A percentile compares a stretch with the other conserved stretches of the same genome.
Conservation (phyloP, 1,140 invertebrate species). For the Habropoda laboriosa region DNA sequence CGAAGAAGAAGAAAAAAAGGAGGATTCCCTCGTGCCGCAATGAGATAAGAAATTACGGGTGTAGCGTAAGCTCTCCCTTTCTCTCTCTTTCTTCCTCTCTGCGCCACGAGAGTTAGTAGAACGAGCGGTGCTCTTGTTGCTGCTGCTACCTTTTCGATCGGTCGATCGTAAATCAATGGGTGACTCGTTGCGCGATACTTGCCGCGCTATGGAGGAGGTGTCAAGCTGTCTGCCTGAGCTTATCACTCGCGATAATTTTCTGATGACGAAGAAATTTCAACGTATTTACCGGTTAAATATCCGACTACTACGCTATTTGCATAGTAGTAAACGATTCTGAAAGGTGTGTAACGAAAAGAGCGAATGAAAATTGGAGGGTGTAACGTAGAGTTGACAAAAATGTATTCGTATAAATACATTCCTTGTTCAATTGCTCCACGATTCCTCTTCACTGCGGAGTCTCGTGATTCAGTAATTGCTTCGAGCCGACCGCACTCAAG, state of each 20-base stretch:
- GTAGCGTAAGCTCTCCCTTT: background rate
- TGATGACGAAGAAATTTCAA: background rate
- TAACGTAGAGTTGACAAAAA: background rate
- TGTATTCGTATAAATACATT: too few species aligned
- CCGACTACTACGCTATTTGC: too few species aligned
- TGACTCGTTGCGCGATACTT: background rate
- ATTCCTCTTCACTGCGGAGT: constrained; percentile 17
- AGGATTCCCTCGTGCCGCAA: background rate
- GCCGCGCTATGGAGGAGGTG: background rate
- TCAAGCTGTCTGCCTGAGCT: background rate
- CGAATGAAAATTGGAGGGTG: background rate
- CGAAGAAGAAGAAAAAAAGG: background rate
- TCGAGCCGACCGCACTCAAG: too few species aligned
- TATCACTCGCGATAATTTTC: background rate
- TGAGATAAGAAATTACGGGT: constrained; percentile 15
- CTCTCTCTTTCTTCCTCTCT: too few species aligned
- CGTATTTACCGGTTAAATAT: background rate
- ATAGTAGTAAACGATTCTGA: too few species aligned
- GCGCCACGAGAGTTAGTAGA: too few species aligned
- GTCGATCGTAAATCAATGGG: constrained; percentile 6
- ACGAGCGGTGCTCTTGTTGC: too few species aligned
- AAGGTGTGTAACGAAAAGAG: too few species aligned
- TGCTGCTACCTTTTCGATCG: background rate
- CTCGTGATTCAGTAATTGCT: background rate
- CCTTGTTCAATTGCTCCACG: constrained; percentile 17